These are phyloP conservation scores for Hylomyscus alleni DNA, from an alignment of 2,797 vertebrate species.

Conservation along the genomic window DNA sequence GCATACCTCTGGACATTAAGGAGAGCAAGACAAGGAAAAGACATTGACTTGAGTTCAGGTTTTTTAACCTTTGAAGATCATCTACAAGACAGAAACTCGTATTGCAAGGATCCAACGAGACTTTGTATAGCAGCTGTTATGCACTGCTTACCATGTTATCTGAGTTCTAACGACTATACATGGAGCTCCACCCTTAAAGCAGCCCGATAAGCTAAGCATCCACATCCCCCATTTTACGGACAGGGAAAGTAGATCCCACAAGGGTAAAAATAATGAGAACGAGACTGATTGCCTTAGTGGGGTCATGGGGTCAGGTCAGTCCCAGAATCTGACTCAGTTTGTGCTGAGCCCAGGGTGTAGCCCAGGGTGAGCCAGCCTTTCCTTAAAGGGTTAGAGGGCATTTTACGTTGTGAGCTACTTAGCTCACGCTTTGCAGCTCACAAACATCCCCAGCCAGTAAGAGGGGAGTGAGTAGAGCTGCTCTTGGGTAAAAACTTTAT, in stretches of 20 bases:
- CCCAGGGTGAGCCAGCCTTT: background rate
- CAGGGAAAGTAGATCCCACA: background rate
- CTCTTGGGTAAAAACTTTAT: background rate
- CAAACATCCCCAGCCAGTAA: background rate
- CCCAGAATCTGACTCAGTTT: background rate
- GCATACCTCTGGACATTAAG: background rate
- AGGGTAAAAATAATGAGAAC: background rate
- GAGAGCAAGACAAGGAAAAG: background rate
- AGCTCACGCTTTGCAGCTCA: background rate
- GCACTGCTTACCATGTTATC: background rate
- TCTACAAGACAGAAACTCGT: background rate
- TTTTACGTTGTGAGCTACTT: background rate
- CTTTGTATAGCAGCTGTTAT: background rate
- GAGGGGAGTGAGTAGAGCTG: background rate
- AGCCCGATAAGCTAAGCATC: background rate
- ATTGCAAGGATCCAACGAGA: background rate
- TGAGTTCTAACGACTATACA: background rate
- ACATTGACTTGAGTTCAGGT: background rate
- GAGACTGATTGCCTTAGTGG: background rate
- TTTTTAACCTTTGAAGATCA: background rate
- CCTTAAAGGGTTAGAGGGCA: background rate
- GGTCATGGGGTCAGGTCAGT: background rate
- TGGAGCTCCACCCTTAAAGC: background rate
- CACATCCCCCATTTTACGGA: background rate
- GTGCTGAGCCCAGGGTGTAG: background rate